Evolutionary conservation across 2,113 vertebrate genomes (phyloP), one percentile per base, ranked within the genome.

Genomic region (Thunnus maccoyii): DNA sequence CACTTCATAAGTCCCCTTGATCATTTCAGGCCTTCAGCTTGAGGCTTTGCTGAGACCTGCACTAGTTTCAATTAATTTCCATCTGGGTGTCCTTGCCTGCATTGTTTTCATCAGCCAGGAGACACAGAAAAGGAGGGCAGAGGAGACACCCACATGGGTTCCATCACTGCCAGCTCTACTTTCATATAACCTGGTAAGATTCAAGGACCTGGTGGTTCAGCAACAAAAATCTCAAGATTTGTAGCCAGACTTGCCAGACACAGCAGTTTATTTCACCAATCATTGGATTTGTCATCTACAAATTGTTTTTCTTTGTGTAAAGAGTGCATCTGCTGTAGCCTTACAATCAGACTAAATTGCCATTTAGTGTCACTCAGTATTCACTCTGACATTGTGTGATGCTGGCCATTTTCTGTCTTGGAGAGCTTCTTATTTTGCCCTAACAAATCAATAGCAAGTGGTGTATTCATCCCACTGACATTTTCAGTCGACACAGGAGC

Each of bases 61-160:
- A 65, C 72, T 72, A 44, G 69, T 80, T 86, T 77, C 85, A 86
- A 83, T 91, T 88, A 68, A 63, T 74, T 84, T 63, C 41, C 82
- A 67, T 89, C 68, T 25, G 27, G 22, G 14, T 46, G 86, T 75
- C 78, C 81, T 90, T 88, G 65, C 44, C 68, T 16, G 36, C 25
- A 36, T 85, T 85, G 76, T 85, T 85, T 77, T 52, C 69, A 80
- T 85, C 77, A 82, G 66, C 25, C 12, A 6, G 46, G 46, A 69
- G 80, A 73, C 14, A 12, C 20, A 50, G 20, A 64, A 44, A 72
- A 82, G 14, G 48, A 73, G 76, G 76, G 50, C 66, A 75, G 66
- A 44, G 22, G 52, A 74, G 61, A 86, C 41, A 16, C 22, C 44
- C 44, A 47, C 20, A 22, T 63, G 9, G 18, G 14, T 4, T 51